Conservation (phyloP, 2,888 invertebrate species). For the Lordiphosa andalusiaca region DNA sequence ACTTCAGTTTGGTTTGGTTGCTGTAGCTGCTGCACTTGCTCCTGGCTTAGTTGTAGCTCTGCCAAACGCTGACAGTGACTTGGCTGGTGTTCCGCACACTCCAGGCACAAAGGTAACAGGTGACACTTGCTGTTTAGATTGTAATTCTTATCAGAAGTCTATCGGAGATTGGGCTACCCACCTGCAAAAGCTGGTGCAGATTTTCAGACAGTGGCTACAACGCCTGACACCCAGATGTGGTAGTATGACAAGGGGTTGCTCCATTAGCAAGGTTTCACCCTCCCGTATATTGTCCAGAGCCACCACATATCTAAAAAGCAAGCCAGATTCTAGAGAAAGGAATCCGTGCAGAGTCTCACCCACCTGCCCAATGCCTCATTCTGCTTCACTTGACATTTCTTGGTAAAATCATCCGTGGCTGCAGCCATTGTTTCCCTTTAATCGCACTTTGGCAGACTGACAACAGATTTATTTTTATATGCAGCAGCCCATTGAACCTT, state of each 20-base stretch:
- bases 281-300: slow-evolving; percentile 82
- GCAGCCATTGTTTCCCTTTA: slow-evolving; percentile 42
- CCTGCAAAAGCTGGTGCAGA: slow-evolving; percentile 72
- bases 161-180: slow-evolving; percentile 8
- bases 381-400: slow-evolving; percentile 68
- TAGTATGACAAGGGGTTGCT: slow-evolving; percentile 82
- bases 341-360: neutral
- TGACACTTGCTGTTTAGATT: slow-evolving; percentile 80
- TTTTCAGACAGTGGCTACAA: slow-evolving; percentile 82
- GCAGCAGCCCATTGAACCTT: too few relatives aligned
- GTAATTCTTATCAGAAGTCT: neutral
- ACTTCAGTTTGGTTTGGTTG: slow-evolving; percentile 46
- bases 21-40: slow-evolving; percentile 73
- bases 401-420: slow-evolving; percentile 68
- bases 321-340: neutral
- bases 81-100: slow-evolving; percentile 80
- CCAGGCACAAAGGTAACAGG: slow-evolving; percentile 81
- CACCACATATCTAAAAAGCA: slow-evolving; percentile 61
- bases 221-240: slow-evolving; percentile 77
- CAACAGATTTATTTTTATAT: slow-evolving; percentile 11
- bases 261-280: slow-evolving; percentile 83
- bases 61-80: slow-evolving; percentile 82
- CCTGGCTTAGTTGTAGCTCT: slow-evolving; percentile 73
- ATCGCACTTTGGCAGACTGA: slow-evolving; percentile 40
- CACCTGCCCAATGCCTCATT: slow-evolving; percentile 75